Percentiles rank a stretch among this genome's conserved stretches.
These are phyloP conservation scores for Hydraecia micacea DNA, from an alignment of 2,888 invertebrate genomes.

Conservation along the genomic window DNA sequence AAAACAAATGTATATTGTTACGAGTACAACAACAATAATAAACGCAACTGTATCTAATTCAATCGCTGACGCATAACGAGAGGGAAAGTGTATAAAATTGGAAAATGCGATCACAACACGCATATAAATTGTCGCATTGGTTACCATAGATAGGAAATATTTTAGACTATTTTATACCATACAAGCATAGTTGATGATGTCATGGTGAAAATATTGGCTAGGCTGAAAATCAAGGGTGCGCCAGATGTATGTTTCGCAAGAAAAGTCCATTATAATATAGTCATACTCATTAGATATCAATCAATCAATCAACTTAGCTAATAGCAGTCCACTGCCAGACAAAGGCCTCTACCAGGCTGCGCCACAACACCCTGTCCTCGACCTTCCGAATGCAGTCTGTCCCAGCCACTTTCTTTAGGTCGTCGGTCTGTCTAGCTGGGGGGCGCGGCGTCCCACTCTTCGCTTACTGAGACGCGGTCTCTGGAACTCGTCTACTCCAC, in stretches of 20 bases:
- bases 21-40: background rate
- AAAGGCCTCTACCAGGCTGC: no score
- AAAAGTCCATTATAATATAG: background rate
- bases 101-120: constrained; percentile 21
- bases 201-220: constrained; percentile 4
- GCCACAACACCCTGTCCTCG: no score
- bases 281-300: background rate
- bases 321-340: no score
- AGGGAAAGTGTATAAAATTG: constrained; percentile 50
- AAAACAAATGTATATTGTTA: constrained; percentile 5
- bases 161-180: background rate
- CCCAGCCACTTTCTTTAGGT: no score
- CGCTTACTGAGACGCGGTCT: no score
- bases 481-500: no score
- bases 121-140: constrained; percentile 33
- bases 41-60: constrained; percentile 13
- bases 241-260: background rate
- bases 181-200: background rate
- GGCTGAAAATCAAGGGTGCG: background rate
- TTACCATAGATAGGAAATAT: background rate
- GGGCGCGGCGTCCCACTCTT: no score
- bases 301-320: no score
- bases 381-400: no score
- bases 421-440: no score
- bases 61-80: constrained; percentile 28